Evolutionary conservation across 2,113 vertebrate species (phyloP).

Genomic region (Manacus vitellinus): DNA sequence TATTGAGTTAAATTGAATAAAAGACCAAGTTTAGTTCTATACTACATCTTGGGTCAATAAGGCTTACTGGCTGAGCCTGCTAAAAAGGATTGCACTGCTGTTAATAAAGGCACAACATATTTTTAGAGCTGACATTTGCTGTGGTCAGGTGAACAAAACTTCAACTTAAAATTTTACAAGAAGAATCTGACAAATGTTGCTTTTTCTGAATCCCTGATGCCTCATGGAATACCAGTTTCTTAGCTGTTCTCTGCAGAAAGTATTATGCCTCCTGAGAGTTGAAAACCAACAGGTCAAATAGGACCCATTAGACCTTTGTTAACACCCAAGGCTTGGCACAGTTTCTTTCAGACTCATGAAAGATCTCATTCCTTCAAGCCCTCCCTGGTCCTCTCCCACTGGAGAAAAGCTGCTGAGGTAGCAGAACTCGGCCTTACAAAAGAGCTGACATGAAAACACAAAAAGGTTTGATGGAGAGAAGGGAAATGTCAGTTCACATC

Average conservation of each 20-base stretch:
- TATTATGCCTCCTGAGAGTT: not conserved
- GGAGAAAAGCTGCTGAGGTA: not conserved
- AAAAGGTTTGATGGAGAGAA: not conserved
- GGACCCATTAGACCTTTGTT: not conserved
- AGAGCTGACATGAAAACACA: not conserved
- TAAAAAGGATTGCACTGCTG: not conserved
- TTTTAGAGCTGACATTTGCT: not conserved
- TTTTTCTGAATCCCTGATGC: not conserved
- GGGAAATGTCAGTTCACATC: not conserved
- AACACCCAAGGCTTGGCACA: not conserved
- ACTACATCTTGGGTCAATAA: not conserved
- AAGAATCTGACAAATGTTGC: not conserved
- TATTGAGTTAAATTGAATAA: not conserved
- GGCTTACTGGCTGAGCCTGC: not conserved
- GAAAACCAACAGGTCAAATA: not conserved
- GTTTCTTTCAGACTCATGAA: not conserved
- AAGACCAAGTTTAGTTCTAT: not conserved
- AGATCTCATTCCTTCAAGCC: not conserved
- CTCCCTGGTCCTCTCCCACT: not conserved
- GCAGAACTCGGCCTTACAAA: not conserved
- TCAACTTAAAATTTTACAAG: not conserved
- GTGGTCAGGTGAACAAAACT: not conserved
- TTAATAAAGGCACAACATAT: not conserved
- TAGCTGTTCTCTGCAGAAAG: not conserved
- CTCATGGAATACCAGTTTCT: not conserved